Evolutionary conservation across 2,888 invertebrate genomes (phyloP).

Genomic region (Epinotia nisella): DNA sequence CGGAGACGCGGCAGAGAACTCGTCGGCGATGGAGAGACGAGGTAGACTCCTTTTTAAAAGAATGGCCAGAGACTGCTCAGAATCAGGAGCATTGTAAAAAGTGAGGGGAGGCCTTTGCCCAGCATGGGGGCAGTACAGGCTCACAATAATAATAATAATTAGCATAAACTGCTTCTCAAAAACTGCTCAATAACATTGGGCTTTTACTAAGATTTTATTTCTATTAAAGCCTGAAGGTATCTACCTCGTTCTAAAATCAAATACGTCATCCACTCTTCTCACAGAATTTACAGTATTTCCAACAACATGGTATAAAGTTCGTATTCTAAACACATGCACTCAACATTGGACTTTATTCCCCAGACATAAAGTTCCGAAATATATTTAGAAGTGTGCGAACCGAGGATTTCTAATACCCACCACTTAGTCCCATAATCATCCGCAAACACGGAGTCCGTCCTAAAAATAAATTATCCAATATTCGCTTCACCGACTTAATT

Average conservation of each 20-base stretch:
- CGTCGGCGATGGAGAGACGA: too few relatives aligned
- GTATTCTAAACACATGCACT: not conserved
- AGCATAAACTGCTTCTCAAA: too few relatives aligned
- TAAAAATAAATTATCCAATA: conserved; percentile 45
- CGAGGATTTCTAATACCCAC: conserved; percentile 16
- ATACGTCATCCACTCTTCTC: not conserved
- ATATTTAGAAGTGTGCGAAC: not conserved
- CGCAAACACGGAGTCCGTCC: conserved; percentile 35
- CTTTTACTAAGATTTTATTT: not conserved
- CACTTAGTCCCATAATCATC: conserved; percentile 40
- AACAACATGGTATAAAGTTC: not conserved
- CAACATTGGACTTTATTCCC: not conserved
- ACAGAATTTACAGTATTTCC: not conserved
- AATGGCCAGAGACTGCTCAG: too few relatives aligned
- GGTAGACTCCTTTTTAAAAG: too few relatives aligned
- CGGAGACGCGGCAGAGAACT: too few relatives aligned
- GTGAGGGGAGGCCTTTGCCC: too few relatives aligned
- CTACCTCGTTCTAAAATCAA: not conserved
- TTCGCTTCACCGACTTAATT: conserved; percentile 59
- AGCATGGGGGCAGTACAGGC: too few relatives aligned
- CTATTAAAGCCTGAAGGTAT: not conserved
- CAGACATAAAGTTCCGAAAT: not conserved
- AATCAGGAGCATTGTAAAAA: too few relatives aligned
- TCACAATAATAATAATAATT: too few relatives aligned
- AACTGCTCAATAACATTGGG: too few relatives aligned